phyloP scores from a whole-genome alignment of 2,888 invertebrate species.

The Chalcosyrphus nemorum region DNA sequence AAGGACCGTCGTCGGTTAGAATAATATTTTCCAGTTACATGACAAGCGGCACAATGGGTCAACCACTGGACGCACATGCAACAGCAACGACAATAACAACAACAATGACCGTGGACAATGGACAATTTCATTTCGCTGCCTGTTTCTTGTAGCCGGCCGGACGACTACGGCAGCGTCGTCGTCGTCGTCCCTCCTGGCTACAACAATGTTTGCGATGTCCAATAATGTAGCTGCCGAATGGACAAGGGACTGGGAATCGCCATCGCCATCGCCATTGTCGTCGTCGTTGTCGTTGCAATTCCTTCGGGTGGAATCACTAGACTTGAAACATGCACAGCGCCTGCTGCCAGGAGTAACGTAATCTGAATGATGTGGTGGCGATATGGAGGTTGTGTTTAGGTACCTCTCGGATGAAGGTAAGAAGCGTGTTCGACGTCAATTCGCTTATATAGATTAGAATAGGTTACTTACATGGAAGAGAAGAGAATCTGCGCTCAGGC shows the following conservation, averaged over 20 bases:
- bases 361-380: not conserved
- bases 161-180: conserved; percentile 22
- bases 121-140: conserved; percentile 46
- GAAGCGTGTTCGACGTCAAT: conserved; percentile 66
- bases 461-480: conserved; percentile 6
- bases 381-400: conserved; percentile 18
- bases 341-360: conserved; percentile 7
- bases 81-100: conserved; percentile 39
- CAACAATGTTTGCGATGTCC: conserved; percentile 57
- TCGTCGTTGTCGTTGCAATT: conserved; percentile 54
- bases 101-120: conserved; percentile 62
- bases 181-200: conserved; percentile 41
- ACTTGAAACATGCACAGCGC: conserved; percentile 48
- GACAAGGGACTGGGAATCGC: conserved; percentile 45
- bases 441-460: conserved; percentile 26
- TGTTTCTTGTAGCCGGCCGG: conserved; percentile 22
- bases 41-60: conserved; percentile 72
- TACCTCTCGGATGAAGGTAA: conserved; percentile 35
- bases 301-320: conserved; percentile 59
- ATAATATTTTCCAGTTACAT: conserved; percentile 72
- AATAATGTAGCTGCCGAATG: conserved; percentile 59
- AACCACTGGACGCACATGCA: conserved; percentile 60
- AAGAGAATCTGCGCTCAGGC: not conserved
- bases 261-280: conserved; percentile 33
- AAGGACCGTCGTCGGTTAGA: conserved; percentile 52